Base-by-base conservation (phyloP, 2,113 vertebrate genomes). In the Nematolebias whitei region DNA sequence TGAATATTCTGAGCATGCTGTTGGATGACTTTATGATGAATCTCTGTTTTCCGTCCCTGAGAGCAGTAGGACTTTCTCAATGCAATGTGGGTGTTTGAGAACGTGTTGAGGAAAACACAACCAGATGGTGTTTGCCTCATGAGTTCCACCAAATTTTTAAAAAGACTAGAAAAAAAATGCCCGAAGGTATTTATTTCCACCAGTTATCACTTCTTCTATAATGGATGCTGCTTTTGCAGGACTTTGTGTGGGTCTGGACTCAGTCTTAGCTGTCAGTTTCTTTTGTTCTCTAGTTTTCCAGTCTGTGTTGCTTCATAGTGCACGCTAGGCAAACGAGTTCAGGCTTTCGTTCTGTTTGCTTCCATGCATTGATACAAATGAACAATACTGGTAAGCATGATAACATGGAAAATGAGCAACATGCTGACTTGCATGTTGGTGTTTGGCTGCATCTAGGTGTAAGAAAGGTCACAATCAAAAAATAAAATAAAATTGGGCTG, bases 101-200 rank as follows among this genome's bases (percentile, higher is more conserved):
- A 14, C 59, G 48, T 44, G 29, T 63, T 54, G 35, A 48, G 29
- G n/a, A 47, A 74, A 86, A 59, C 26, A 67, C 74, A 80, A 68
- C 55, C 84, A 87, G 41, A 79, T 85, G 83, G 12, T 53, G 22
- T 63, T 68, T 58, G 47, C 32, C 44, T 32, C 8, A n/a, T 51
- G 54, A 60, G 51, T 61, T 55, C 63, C 26, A 60, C 44, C 5
- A 53, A 26, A 68, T 58, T 16, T 64, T 22, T n/a, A 9, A 57
- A 74, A 60, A n/a, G n/a, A 12, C 26, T 9, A 35, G n/a, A 22
- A 39, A 5, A 14, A 44, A 15, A 61, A 57, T n/a, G n/a, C 63
- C 24, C 47, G 52, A 57, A 59, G 29, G 20, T 12, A 60, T 63
- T 58, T 74, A 35, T 65, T 45, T 47, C 22, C 35, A 4, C 66